Base-by-base conservation (phyloP, 2,113 vertebrate species). In the Mesembrinibis cayennensis region DNA sequence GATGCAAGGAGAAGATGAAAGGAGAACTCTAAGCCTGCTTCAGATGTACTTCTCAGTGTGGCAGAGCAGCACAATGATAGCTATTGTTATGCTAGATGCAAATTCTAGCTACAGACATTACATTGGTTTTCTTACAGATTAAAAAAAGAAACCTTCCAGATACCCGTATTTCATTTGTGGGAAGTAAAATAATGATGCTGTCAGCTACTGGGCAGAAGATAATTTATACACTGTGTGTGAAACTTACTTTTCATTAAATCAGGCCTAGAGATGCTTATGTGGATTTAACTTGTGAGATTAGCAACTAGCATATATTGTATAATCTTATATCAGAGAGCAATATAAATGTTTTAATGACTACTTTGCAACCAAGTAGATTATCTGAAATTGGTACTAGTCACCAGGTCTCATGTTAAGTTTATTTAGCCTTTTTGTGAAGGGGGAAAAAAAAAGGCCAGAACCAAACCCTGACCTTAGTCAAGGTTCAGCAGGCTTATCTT, bases 201-300 rank as follows among this genome's bases (percentile, higher is more conserved):
- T 83, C 52, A 83, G 76, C 90, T 96, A 38, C 70, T 71, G 47
- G 27, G 61, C 73, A 77, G 52, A 82, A 88, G 62, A 71, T 58
- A 76, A 91, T 94, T 94, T 91, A 96, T 88, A 44, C 67, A 26
- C 25, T 82, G 59, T 82, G 20, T 78, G 34, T 36, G 36, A 94
- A 93, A 85, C 69, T 72, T 88, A 45, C 15, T 86, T 93, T 97
- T 93, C 27, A 67, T 83, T 94, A 78, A 71, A 80, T 65, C 12
- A 44, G 55, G 27, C 49, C 78, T 91, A 71, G 65, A 92, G 81
- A 89, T 58, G 23, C 34, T 87, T 81, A 53, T 25, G 47, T 21
- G 16, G 36, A 66, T 84, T 76, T 78, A 80, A 74, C 16, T 71
- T 76, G 26, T 59, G 50, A 93, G 71, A 93, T 93, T 93, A 93